Evolutionary conservation across 2,888 invertebrate genomes (phyloP), one percentile per base, ranked within the genome.

Genomic region (Cerceris rybyensis): DNA sequence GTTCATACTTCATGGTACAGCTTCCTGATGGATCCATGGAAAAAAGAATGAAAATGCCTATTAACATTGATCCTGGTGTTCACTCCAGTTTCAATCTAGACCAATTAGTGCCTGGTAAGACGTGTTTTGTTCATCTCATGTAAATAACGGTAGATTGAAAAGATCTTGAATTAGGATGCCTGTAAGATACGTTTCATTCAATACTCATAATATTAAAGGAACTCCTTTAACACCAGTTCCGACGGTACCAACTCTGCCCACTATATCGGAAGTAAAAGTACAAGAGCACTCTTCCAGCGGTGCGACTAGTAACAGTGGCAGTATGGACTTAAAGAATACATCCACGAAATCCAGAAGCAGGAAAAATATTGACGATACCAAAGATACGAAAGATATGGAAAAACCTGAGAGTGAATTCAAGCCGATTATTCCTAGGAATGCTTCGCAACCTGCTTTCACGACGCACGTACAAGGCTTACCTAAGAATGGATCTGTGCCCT

Each of bases 1-100:
- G 97, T 11, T 97, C 97, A 0, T 97, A 96, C 92, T 97, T 97
- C 91, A 94, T 95, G 93, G 98, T 98, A 2, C 97, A 98, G 89
- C 93, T 98, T 83, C 97, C 97, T 2, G 98, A 98, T 88, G 98
- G 98, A 78, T 96, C 97, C 14, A 97, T 97, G 96, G 98, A 98
- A 91, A 96, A 96, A 88, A 94, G 98, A 89, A 93, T 96, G 94
- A 98, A 98, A 93, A 96, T 97, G 95, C 97, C 98, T 43, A 94
- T 98, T 81, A 98, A 98, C 93, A 95, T 97, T 80, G 98, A 98
- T 93, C 98, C 98, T 6, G 98, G 98, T 66, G 98, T 98, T 61
- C 98, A 98, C 93, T 98, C 98, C 71, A 97, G 97, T 90, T 94
- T 98, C 88, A 97, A 97, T 93, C 93, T 98, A 90, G 98, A 98